Evolutionary conservation across 2,797 vertebrate species (phyloP).

Genomic region (Eulemur coronatus): DNA sequence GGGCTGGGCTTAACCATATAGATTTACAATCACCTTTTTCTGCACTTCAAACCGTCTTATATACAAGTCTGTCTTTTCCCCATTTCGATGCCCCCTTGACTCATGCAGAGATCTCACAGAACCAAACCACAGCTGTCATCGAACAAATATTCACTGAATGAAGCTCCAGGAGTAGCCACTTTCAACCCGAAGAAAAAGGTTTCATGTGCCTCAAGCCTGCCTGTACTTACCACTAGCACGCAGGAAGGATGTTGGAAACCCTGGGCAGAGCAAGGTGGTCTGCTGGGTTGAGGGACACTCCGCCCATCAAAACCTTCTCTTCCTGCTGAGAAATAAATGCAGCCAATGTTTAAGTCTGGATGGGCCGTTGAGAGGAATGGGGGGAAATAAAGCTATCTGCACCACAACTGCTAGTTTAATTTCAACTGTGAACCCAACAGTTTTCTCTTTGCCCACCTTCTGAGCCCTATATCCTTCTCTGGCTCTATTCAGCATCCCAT

Average conservation of each 20-base stretch:
- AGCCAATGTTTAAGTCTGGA: not conserved
- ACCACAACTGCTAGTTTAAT: not conserved
- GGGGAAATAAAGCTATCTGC: not conserved
- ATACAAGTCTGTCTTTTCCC: not conserved
- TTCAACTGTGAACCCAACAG: not conserved
- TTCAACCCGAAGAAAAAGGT: not conserved
- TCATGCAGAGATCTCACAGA: not conserved
- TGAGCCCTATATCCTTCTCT: not conserved
- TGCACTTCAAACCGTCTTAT: not conserved
- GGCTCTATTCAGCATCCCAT: not conserved
- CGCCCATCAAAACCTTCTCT: not conserved
- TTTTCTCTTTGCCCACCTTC: not conserved
- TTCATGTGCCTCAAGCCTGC: not conserved
- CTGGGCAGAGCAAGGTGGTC: not conserved
- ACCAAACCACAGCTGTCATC: not conserved
- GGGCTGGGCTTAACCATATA: not conserved
- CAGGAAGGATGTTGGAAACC: not conserved
- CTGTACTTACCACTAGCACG: not conserved
- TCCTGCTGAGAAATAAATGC: not conserved
- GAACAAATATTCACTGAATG: not conserved
- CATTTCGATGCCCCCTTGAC: not conserved
- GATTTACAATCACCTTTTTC: not conserved
- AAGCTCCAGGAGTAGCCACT: not conserved
- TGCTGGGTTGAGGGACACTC: not conserved
- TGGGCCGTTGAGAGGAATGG: not conserved